Conservation (phyloP, 1,140 invertebrate species). For the Pomacea maculata region DNA sequence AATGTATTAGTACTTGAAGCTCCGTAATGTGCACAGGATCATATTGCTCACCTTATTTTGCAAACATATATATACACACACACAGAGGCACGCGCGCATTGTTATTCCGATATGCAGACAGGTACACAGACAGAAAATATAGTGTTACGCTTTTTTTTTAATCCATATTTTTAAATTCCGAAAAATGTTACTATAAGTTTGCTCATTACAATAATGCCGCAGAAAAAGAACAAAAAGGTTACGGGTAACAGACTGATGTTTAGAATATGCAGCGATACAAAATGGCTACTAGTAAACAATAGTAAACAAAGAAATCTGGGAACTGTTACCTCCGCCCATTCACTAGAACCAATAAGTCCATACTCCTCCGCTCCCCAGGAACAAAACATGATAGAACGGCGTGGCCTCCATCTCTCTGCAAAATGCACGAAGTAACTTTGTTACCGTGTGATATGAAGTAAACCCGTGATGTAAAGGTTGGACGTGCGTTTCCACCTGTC, state of each 20-base stretch:
- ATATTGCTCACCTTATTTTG: neutral
- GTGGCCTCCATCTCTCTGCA: slow-evolving; percentile 50
- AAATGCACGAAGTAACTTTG: neutral
- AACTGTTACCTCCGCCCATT: slow-evolving; percentile 54
- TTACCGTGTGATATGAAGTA: too few species aligned
- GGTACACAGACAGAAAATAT: neutral
- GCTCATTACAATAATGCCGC: too few species aligned
- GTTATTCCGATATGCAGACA: neutral
- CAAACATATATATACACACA: neutral
- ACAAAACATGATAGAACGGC: slow-evolving; percentile 53
- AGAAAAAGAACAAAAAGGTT: too few species aligned
- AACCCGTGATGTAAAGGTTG: too few species aligned
- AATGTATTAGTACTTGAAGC: too few species aligned
- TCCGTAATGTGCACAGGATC: neutral
- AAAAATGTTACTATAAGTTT: too few species aligned
- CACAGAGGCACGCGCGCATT: neutral
- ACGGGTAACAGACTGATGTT: too few species aligned
- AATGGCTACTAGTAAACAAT: too few species aligned
- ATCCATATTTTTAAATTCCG: too few species aligned
- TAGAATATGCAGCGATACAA: too few species aligned
- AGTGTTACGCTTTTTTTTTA: neutral
- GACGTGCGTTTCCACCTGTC: too few species aligned
- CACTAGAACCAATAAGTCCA: slow-evolving; percentile 51
- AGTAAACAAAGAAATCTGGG: too few species aligned
- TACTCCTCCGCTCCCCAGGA: slow-evolving; percentile 60